phyloP scores from a whole-genome alignment of 1,140 invertebrate species.

The Atta colombica region DNA sequence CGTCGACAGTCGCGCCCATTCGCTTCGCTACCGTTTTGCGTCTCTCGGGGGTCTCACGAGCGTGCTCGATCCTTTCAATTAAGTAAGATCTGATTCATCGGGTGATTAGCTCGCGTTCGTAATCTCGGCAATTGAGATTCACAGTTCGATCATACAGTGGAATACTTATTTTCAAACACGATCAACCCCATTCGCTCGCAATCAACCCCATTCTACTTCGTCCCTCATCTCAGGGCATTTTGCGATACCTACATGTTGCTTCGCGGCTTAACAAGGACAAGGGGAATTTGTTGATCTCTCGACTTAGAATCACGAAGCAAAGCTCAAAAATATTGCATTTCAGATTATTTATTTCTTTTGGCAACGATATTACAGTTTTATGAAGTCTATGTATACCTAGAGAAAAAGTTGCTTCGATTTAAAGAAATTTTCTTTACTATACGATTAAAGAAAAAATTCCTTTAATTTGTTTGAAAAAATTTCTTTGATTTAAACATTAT shows the following conservation, averaged over 20 bases:
- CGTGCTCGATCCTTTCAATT: constrained; percentile 64
- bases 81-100: constrained; percentile 66
- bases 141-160: background rate
- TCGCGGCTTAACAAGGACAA: background rate
- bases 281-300: background rate
- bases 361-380: background rate
- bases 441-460: too few species aligned
- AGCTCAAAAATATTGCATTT: background rate
- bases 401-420: too few species aligned
- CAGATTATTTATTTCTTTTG: background rate
- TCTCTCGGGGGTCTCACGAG: background rate
- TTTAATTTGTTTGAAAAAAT: too few species aligned
- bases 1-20: background rate
- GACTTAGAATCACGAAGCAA: background rate
- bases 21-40: background rate
- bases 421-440: too few species aligned
- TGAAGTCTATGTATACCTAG: background rate
- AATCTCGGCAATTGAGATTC: constrained; percentile 62
- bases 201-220: constrained; percentile 12
- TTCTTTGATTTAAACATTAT: too few species aligned
- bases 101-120: constrained; percentile 68
- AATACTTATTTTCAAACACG: constrained; percentile 8
- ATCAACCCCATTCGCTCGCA: constrained; percentile 5
- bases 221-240: background rate
- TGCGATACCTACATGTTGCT: background rate